Percentiles rank a stretch among this genome's conserved stretches.
phyloP scores from a whole-genome alignment of 2,797 vertebrate genomes.

The Hybognathus amarus region DNA sequence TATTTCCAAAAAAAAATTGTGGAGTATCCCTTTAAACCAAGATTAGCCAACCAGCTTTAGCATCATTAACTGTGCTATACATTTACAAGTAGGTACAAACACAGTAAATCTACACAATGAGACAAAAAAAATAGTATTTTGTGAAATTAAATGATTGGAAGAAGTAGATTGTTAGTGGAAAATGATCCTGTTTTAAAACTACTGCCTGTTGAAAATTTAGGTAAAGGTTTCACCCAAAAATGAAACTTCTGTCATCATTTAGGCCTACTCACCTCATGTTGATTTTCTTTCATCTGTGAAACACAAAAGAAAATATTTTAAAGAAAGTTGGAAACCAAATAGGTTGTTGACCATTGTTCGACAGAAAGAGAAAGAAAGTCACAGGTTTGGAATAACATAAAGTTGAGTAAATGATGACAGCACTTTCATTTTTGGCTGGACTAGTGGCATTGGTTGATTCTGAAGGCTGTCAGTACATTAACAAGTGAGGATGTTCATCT shows the following conservation, averaged over 20 bases:
- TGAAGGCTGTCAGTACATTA: neutral
- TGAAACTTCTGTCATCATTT: neutral
- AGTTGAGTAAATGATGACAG: neutral
- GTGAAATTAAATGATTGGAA: neutral
- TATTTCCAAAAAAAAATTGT: too few relatives aligned
- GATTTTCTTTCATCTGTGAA: neutral
- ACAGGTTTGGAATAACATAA: neutral
- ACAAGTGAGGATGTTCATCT: constrained; percentile 30
- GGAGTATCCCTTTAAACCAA: too few relatives aligned
- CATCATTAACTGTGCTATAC: neutral
- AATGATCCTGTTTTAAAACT: neutral
- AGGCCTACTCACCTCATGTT: neutral
- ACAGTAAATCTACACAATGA: neutral
- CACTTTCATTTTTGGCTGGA: neutral
- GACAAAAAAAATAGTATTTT: neutral
- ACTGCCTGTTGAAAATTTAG: neutral
- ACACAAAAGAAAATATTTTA: neutral
- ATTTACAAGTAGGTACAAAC: neutral
- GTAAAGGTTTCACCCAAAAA: neutral
- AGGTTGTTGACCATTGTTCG: neutral
- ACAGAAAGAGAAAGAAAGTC: neutral
- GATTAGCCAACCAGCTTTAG: neutral
- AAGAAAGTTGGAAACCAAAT: neutral
- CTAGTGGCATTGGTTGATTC: neutral
- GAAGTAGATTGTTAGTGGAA: neutral